These are phyloP conservation scores for Heliopora coerulea DNA, from an alignment of 92 coral and sea anemone species.

Conservation along the genomic window DNA sequence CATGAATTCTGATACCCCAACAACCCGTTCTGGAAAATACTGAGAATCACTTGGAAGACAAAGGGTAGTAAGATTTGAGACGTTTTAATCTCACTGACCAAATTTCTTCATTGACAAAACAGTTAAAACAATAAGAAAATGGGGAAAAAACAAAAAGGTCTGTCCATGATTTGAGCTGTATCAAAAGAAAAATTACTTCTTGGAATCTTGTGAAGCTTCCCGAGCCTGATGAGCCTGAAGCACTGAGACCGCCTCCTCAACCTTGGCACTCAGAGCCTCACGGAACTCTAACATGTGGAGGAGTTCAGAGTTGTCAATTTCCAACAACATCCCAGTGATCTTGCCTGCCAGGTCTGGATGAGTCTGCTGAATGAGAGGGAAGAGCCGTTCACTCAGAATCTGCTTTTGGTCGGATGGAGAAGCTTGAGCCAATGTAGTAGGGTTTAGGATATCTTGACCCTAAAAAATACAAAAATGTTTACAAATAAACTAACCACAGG, in stretches of 20 bases:
- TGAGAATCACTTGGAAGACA: neutral
- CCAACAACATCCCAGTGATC: conserved; percentile 97
- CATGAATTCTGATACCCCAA: no score
- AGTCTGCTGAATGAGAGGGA: conserved; percentile 79
- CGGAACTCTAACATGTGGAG: conserved; percentile 92
- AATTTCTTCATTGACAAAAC: neutral
- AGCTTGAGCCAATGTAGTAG: conserved; percentile 74
- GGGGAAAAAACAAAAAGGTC: neutral
- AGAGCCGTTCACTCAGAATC: conserved; percentile 87
- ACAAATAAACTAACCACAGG: no score
- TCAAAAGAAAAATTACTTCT: neutral
- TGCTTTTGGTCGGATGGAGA: conserved; percentile 6
- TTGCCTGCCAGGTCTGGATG: conserved; percentile 95
- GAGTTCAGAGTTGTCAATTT: conserved; percentile 95
- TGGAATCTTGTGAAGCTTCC: no score
- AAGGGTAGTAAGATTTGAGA: neutral
- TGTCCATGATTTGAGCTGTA: conserved; percentile 1
- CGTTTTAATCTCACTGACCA: neutral
- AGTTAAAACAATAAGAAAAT: neutral
- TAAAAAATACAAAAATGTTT: no score
- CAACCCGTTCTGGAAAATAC: no score
- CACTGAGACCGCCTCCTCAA: conserved; percentile 83
- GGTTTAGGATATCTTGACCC: conserved; percentile 81
- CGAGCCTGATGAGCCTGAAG: conserved; percentile 74
- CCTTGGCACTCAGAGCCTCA: conserved; percentile 83